Conservation (phyloP, 2,797 vertebrate species). For the Artibeus jamaicensis region DNA sequence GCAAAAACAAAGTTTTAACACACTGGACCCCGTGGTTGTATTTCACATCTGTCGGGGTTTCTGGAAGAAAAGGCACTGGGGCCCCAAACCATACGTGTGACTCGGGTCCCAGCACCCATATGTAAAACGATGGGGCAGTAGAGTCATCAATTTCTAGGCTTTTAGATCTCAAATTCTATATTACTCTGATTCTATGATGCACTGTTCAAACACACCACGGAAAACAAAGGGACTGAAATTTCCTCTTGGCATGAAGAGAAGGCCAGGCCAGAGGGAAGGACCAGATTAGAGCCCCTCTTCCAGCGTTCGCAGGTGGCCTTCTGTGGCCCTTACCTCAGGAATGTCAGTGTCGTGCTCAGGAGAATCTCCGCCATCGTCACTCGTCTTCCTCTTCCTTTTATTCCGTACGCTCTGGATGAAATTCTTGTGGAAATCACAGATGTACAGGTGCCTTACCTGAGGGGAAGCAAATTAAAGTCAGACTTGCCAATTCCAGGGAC, state of each 20-base stretch:
- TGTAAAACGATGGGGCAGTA: background rate
- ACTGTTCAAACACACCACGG: background rate
- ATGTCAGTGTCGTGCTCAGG: slow-evolving; percentile 96
- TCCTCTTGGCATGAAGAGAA: background rate
- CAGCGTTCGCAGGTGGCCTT: background rate
- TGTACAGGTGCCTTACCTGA: slow-evolving; percentile 97
- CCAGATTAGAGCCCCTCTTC: background rate
- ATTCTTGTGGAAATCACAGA: slow-evolving; percentile 99
- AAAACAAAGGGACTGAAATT: background rate
- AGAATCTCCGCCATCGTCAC: slow-evolving; percentile 98
- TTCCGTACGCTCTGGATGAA: slow-evolving; percentile 99
- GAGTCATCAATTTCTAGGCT: background rate
- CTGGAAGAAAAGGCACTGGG: background rate
- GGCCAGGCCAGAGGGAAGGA: background rate
- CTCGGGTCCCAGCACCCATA: background rate
- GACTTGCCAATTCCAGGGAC: background rate
- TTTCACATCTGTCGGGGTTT: background rate
- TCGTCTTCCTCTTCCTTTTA: slow-evolving; percentile 98
- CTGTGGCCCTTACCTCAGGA: slow-evolving; percentile 89
- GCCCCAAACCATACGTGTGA: background rate
- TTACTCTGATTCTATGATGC: background rate
- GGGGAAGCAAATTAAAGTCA: slow-evolving; percentile 64
- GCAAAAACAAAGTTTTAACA: background rate
- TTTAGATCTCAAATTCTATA: background rate
- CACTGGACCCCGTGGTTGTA: background rate